Evolutionary conservation across 1,140 invertebrate genomes (phyloP).

Genomic region (Schlechtendalia chinensis): DNA sequence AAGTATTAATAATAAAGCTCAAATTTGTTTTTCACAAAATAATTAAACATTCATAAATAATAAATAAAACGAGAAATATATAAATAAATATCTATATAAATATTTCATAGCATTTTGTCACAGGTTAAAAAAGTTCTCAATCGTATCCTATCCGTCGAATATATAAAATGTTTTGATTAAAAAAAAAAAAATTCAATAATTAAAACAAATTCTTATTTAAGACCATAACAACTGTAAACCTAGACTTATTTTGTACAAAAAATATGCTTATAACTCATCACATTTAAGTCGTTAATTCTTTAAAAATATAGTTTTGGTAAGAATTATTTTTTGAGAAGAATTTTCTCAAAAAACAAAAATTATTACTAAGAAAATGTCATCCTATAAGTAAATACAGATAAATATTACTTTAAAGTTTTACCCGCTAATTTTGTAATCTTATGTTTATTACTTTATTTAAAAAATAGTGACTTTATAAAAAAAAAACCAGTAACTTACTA

Average conservation of each 20-base stretch:
- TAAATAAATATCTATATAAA: slow-evolving; percentile 50
- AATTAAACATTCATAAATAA: slow-evolving; percentile 50
- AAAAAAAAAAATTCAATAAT: slow-evolving; percentile 46
- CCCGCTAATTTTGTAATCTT: slow-evolving; percentile 46
- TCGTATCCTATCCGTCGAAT: slow-evolving; percentile 49
- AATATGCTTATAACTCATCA: slow-evolving; percentile 50
- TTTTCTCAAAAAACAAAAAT: slow-evolving; percentile 47
- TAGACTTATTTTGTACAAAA: slow-evolving; percentile 50
- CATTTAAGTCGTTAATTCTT: slow-evolving; percentile 49
- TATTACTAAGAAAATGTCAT: slow-evolving; percentile 48
- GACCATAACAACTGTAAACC: slow-evolving; percentile 49
- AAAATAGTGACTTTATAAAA: slow-evolving; percentile 49
- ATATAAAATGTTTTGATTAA: slow-evolving; percentile 48
- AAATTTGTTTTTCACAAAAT: slow-evolving; percentile 49
- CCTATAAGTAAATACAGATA: slow-evolving; percentile 50
- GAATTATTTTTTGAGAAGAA: slow-evolving; percentile 44
- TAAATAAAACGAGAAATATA: slow-evolving; percentile 50
- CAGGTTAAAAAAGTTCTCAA: slow-evolving; percentile 50
- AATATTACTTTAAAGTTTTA: slow-evolving; percentile 46
- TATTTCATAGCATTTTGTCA: slow-evolving; percentile 49
- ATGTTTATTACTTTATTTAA: slow-evolving; percentile 40
- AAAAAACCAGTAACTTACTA: slow-evolving; percentile 46
- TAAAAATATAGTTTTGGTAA: slow-evolving; percentile 50
- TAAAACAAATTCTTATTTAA: slow-evolving; percentile 50
- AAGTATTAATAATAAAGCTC: slow-evolving; percentile 50